These are phyloP conservation scores for Leptodactylus fuscus DNA, from an alignment of 2,113 vertebrate species.

Conservation along the genomic window DNA sequence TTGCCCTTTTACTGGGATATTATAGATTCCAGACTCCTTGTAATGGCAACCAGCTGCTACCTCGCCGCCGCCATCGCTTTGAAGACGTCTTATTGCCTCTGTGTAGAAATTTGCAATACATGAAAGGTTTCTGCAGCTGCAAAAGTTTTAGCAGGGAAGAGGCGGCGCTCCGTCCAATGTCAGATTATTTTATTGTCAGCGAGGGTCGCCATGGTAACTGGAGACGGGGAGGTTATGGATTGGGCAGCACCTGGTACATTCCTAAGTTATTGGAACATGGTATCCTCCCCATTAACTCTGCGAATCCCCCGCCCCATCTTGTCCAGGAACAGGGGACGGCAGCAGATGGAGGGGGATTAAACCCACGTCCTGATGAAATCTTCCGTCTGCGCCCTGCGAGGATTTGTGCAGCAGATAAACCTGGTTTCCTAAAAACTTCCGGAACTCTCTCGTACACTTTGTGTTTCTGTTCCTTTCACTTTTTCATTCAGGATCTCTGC, in stretches of 20 bases:
- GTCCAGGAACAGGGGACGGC: neutral
- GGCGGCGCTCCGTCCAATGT: neutral
- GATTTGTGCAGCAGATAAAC: too few relatives aligned
- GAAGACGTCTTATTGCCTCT: constrained; percentile 11
- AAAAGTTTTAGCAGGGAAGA: neutral
- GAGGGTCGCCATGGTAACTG: neutral
- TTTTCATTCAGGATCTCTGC: neutral
- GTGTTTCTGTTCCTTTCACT: neutral
- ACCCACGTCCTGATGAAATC: neutral
- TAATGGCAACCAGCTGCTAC: constrained; percentile 13
- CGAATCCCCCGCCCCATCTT: neutral
- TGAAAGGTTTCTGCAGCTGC: neutral
- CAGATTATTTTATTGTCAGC: neutral
- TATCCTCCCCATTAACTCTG: neutral
- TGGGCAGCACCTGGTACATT: neutral
- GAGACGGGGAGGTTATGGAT: neutral
- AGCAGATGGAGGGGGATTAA: neutral
- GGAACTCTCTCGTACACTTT: neutral
- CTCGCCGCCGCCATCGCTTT: neutral
- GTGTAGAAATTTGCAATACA: neutral
- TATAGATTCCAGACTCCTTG: neutral
- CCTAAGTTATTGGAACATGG: neutral
- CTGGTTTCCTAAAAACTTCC: neutral
- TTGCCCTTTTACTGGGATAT: neutral
- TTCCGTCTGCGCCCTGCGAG: neutral